Evolutionary conservation across 2,113 vertebrate genomes (phyloP), one percentile per base, ranked within the genome.

Genomic region (Tupaia tana): DNA sequence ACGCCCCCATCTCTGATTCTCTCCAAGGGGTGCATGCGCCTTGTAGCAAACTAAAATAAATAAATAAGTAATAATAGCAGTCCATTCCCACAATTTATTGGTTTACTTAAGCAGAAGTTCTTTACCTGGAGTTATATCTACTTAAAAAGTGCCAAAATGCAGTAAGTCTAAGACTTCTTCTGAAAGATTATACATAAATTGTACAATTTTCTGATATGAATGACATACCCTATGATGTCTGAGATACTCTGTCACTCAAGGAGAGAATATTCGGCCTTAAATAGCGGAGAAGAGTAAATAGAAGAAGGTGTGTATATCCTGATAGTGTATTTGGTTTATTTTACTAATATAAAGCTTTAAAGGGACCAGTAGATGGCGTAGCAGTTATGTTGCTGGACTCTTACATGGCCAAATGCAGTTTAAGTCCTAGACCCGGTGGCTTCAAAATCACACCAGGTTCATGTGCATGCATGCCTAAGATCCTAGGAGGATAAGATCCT

Each of bases 301-400:
- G 0, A 15, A 61, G 34, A 86, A 61, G 34, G 20, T 63, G 10
- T 64, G 31, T n/a, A 54, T 56, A 92, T 61, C 77, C 61, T 73
- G 22, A 81, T n/a, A 87, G 15, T 88, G n/a, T 71, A 6, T 69
- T 96, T 66, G 27, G 69, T 66, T 89, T 95, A 67, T 92, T 87
- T 84, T 63, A 87, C 15, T 84, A 25, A 66, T 77, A 10, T 52
- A 84, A 89, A 59, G 12, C 14, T 92, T 64, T 63, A 78, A 63
- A 54, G 63, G 2, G 43, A 43, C 43, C 43, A 43, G 43, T 43
- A 43, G 43, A 43, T 43, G 43, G 43, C 6, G 4, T 43, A 43
- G 43, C 43, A 43, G 43, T 43, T 43, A 43, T 43, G 3, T 43
- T 43, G 43, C 43, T 43, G 43, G 43, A 43, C 43, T 43, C 43